phyloP scores from a whole-genome alignment of 2,888 invertebrate genomes.

The Fragum whitleyi region DNA sequence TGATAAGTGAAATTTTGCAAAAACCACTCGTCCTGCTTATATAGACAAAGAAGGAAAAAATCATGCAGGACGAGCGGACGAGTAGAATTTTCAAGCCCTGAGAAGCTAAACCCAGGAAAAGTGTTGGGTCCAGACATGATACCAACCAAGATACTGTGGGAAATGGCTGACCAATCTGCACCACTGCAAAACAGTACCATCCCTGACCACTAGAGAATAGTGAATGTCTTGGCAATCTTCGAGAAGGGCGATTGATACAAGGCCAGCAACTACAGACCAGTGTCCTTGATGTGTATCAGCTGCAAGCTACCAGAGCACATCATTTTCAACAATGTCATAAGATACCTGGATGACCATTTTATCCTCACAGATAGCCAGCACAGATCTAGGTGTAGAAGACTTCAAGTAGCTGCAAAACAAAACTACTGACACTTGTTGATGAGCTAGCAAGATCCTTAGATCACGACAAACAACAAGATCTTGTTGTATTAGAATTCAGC shows the following conservation, averaged over 20 bases:
- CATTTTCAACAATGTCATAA: slow-evolving; percentile 23
- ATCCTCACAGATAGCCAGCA: too few relatives aligned
- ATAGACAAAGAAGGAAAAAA: too few relatives aligned
- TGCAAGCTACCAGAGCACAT: too few relatives aligned
- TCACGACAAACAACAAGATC: slow-evolving; percentile 24
- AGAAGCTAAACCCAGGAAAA: slow-evolving; percentile 23
- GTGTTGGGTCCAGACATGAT: too few relatives aligned
- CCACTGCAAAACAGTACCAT: slow-evolving; percentile 1
- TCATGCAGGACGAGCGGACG: too few relatives aligned
- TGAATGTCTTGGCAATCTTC: slow-evolving; percentile 27
- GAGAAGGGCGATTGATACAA: slow-evolving; percentile 31
- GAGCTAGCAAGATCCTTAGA: too few relatives aligned
- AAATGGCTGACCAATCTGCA: slow-evolving; percentile 25
- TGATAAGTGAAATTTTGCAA: too few relatives aligned
- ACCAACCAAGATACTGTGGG: slow-evolving; percentile 24
- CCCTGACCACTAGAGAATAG: slow-evolving; percentile 27
- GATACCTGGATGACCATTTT: not conserved
- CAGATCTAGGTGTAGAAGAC: slow-evolving; percentile 12
- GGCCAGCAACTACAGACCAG: slow-evolving; percentile 31
- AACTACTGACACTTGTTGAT: too few relatives aligned
- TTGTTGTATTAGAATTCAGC: slow-evolving; percentile 16
- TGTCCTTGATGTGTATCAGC: too few relatives aligned
- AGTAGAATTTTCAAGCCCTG: too few relatives aligned
- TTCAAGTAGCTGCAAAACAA: slow-evolving; percentile 28
- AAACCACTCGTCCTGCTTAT: too few relatives aligned